A percentile compares a stretch with the other conserved stretches of the same genome.
Conservation (phyloP, 2,797 vertebrate genomes). For the Sardinella longiceps region DNA sequence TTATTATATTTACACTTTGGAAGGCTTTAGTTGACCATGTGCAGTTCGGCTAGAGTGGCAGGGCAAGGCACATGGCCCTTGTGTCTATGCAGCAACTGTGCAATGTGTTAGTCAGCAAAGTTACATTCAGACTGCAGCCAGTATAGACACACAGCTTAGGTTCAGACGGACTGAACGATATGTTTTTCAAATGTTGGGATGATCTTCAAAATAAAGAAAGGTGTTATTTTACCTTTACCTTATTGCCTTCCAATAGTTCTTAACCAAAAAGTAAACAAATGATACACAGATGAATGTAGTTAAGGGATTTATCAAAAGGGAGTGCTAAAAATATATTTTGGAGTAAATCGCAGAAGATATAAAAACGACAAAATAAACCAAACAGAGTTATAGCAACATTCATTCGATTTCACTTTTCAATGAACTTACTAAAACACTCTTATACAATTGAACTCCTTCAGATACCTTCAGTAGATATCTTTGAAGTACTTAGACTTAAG, state of each 20-base stretch:
- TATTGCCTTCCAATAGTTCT: conserved; percentile 2
- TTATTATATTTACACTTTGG: conserved; percentile 80
- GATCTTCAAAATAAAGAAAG: not conserved
- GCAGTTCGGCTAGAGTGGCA: conserved; percentile 49
- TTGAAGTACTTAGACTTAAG: not conserved
- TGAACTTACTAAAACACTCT: not conserved
- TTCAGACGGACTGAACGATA: not conserved
- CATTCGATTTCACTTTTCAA: conserved; percentile 8
- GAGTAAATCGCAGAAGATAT: not conserved
- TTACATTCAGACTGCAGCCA: not conserved
- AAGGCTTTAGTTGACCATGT: conserved; percentile 46
- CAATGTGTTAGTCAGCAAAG: not conserved
- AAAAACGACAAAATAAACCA: conserved; percentile 24
- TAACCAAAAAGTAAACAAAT: conserved; percentile 12
- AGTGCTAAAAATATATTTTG: conserved; percentile 14
- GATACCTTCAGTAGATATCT: not conserved
- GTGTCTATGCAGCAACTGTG: not conserved
- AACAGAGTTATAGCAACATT: not conserved
- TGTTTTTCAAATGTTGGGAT: not conserved
- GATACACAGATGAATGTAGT: conserved; percentile 1
- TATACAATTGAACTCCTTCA: not conserved
- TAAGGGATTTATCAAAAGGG: conserved; percentile 20
- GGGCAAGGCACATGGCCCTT: conserved; percentile 20
- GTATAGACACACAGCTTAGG: not conserved
- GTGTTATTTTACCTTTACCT: not conserved